Percentiles rank a stretch among this genome's conserved stretches.
These are phyloP conservation scores for Odontophorus gujanensis DNA, from an alignment of 2,113 vertebrate genomes.

Conservation along the genomic window DNA sequence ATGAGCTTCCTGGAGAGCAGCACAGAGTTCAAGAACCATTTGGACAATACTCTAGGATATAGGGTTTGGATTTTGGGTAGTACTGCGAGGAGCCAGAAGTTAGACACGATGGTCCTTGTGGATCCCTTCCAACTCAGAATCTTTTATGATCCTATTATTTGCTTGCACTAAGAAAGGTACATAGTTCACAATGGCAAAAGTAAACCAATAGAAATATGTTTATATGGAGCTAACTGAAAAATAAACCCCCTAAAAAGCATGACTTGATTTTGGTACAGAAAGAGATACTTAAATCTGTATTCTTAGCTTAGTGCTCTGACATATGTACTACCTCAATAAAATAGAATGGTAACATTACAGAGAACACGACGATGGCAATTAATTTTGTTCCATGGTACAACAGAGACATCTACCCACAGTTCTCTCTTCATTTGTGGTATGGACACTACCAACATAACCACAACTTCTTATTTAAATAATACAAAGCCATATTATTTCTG, in stretches of 20 bases:
- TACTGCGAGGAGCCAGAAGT: not conserved
- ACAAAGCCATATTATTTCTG: not conserved
- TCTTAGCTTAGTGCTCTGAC: not conserved
- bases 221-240: not conserved
- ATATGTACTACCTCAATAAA: not conserved
- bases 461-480: not conserved
- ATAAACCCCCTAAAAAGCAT: not conserved
- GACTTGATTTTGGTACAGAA: not conserved
- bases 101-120: not conserved
- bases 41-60: not conserved
- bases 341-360: not conserved
- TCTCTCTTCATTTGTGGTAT: not conserved
- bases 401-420: not conserved
- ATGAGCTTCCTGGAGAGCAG: not conserved
- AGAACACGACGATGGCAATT: not conserved
- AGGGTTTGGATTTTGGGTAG: not conserved
- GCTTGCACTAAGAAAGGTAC: fast-evolving
- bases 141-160: not conserved
- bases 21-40: not conserved
- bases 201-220: not conserved
- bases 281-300: fast-evolving
- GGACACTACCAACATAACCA: not conserved
- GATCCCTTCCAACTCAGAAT: not conserved
- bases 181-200: not conserved
- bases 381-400: not conserved